phyloP scores from a whole-genome alignment of 2,888 invertebrate genomes.

The Campopleginae sp. region DNA sequence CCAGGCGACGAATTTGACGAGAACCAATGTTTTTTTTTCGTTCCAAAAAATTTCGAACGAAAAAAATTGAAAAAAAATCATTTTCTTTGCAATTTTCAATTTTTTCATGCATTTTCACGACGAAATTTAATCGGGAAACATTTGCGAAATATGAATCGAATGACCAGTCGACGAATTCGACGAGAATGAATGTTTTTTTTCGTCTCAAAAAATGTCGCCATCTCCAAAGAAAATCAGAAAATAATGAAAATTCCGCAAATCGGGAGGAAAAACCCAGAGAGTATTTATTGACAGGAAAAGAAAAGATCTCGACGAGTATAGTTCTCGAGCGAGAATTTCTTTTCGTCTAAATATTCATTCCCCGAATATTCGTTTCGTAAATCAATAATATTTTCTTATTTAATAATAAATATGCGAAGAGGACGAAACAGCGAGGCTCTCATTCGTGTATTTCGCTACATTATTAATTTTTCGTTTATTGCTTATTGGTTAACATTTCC shows the following conservation, averaged over 20 bases:
- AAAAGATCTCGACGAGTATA: slow-evolving; percentile 40
- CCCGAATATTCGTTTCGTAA: slow-evolving; percentile 30
- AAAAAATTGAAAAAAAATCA: not conserved
- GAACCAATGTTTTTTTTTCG: not conserved
- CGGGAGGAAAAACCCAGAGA: slow-evolving; percentile 3
- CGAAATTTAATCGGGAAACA: no score
- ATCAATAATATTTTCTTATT: not conserved
- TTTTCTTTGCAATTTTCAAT: no score
- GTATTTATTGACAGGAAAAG: slow-evolving; percentile 20
- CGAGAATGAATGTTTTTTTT: not conserved
- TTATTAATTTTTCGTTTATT: slow-evolving; percentile 50
- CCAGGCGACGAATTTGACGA: not conserved
- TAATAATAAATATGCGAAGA: slow-evolving; percentile 56
- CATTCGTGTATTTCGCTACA: slow-evolving; percentile 62
- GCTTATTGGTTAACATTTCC: slow-evolving; percentile 64
- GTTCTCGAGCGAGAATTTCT: slow-evolving; percentile 32
- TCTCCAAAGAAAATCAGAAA: not conserved
- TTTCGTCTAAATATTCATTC: slow-evolving; percentile 15
- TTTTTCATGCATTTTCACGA: no score
- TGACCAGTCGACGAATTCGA: not conserved
- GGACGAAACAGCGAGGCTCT: slow-evolving; percentile 48
- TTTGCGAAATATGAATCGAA: no score
- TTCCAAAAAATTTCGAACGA: no score
- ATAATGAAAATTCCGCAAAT: not conserved
- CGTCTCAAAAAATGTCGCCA: no score